Conservation (phyloP, 2,888 invertebrate species). For the Parnassius smintheus region DNA sequence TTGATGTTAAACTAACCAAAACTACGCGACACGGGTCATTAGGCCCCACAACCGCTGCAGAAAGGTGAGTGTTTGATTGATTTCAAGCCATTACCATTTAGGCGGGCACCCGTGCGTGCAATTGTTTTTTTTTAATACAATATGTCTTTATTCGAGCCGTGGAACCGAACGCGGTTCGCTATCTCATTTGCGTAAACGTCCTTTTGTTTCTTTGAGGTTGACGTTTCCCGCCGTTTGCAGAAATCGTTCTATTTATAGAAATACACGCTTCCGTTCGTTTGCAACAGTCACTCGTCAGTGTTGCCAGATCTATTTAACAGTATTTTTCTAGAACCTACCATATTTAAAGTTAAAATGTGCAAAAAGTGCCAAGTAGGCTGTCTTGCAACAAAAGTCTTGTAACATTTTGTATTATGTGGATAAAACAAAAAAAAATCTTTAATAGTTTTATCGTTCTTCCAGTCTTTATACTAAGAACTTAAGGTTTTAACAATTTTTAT, state of each 20-base stretch:
- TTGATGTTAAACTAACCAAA: conserved; percentile 62
- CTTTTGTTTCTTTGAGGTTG: conserved; percentile 16
- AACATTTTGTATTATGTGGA: too few species aligned
- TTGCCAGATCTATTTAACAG: neutral
- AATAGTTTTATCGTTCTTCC: too few species aligned
- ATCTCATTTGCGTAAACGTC: conserved; percentile 17
- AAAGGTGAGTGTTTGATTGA: conserved; percentile 63
- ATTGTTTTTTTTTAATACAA: neutral
- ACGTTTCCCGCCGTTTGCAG: conserved; percentile 9
- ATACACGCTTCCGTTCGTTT: neutral
- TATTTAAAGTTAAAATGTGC: too few species aligned
- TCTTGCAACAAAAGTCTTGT: too few species aligned
- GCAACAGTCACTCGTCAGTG: neutral
- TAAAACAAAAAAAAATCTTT: too few species aligned
- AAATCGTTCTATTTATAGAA: neutral
- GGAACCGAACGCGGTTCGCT: conserved; percentile 11
- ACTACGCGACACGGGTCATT: conserved; percentile 58
- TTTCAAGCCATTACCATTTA: conserved; percentile 50
- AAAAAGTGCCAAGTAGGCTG: too few species aligned
- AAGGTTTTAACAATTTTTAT: too few species aligned
- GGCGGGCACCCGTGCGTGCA: conserved; percentile 41
- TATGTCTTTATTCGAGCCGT: conserved; percentile 12
- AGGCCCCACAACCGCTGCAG: conserved; percentile 37
- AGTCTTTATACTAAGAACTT: too few species aligned
- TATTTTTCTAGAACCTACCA: too few species aligned